Base-by-base conservation (phyloP, 2,113 vertebrate genomes). In the Irena cyanogastra region DNA sequence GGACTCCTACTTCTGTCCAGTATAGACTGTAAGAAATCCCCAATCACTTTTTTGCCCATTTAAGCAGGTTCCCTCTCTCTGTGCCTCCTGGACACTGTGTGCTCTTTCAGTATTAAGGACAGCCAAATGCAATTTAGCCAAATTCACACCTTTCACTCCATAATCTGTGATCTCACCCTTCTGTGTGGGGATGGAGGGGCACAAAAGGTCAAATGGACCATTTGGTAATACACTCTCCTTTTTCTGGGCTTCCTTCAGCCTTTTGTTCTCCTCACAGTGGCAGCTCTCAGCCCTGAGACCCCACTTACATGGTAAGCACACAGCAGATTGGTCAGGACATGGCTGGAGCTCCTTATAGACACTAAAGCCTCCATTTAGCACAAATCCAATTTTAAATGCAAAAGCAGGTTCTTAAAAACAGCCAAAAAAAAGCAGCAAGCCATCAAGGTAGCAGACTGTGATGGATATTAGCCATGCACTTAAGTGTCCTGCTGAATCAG, bases 401-500 rank as follows among this genome's bases (percentile, higher is more conserved):
- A 83, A 79, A 74, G 35, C 3, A 24, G 23, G 37, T 57, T 74
- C 54, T 81, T 54, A 4, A 68, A 52, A 39, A 66, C 37, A 75
- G 61, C 37, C 35, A 42, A 37, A 18, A 37, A 53, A 21, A 20
- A 49, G 23, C 45, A 69, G n/a, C 53, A 83, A 47, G 13, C 30
- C 64, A 63, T 81, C 71, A 70, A 69, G 47, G 72, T 47, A 74
- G 54, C 79, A 77, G 93, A 17, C 56, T n/a, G 72, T 63, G 88
- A 75, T 83, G 85, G 83, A 63, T 76, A 59, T 66, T 39, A 71
- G 83, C 92, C 64, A 65, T 41, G 76, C 63, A 68, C 47, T 88
- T 90, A 90, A 95, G 93, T 42, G 69, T 75, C 83, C 42, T 56
- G 63, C 88, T 93, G 94, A 93, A 95, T 88, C 50, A 78, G 76